Conservation (phyloP, 2,797 vertebrate genomes). For the Acipenser ruthenus region DNA sequence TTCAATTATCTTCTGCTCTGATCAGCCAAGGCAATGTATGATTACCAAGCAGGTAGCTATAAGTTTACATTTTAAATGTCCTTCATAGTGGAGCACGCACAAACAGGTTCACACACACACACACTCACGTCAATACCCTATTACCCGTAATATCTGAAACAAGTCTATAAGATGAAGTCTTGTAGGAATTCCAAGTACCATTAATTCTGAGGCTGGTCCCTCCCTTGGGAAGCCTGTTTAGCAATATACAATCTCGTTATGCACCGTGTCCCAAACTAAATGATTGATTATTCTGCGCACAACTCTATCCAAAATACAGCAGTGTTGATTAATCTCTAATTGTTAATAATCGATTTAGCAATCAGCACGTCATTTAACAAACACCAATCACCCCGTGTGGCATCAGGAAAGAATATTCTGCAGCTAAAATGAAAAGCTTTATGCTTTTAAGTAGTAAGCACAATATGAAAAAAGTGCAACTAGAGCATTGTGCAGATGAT, state of each 20-base stretch:
- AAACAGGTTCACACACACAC: not conserved
- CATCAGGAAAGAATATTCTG: not conserved
- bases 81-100: not conserved
- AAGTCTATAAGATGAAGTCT: not conserved
- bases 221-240: not conserved
- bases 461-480: too few relatives aligned
- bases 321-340: not conserved
- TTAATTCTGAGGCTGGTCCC: not conserved
- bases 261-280: too few relatives aligned
- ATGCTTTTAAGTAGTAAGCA: too few relatives aligned
- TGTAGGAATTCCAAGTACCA: not conserved
- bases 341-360: not conserved
- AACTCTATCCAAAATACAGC: not conserved
- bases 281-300: not conserved
- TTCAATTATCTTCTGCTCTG: not conserved
- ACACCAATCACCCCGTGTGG: not conserved
- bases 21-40: not conserved
- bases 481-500: too few relatives aligned
- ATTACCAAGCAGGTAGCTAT: not conserved
- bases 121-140: not conserved
- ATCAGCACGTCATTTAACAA: not conserved
- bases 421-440: not conserved
- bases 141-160: not conserved
- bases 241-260: not conserved
- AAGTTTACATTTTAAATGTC: not conserved